phyloP scores from a whole-genome alignment of 2,888 invertebrate species.

The Hipparchia sbordonii region DNA sequence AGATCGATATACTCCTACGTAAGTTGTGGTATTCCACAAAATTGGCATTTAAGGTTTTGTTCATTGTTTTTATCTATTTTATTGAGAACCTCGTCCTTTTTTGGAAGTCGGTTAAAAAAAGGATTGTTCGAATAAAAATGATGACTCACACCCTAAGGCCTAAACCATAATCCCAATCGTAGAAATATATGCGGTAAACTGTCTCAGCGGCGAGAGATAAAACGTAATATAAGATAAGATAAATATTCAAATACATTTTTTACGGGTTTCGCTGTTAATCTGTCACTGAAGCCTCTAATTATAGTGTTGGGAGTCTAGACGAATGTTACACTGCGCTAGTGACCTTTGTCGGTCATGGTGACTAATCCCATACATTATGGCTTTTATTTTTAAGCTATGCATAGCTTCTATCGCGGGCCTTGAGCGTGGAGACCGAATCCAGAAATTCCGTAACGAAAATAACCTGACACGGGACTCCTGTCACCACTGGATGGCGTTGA shows the following conservation, averaged over 20 bases:
- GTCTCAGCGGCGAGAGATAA: background rate
- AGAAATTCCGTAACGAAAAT: too few relatives aligned
- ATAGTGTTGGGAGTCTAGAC: constrained; percentile 58
- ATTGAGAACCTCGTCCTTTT: too few relatives aligned
- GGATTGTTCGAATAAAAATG: background rate
- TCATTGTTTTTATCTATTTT: too few relatives aligned
- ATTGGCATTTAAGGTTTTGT: too few relatives aligned
- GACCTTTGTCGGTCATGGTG: constrained; percentile 63
- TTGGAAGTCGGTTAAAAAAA: background rate
- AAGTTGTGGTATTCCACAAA: too few relatives aligned
- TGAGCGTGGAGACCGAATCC: too few relatives aligned
- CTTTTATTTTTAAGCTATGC: too few relatives aligned
- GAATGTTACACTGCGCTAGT: constrained; percentile 47
- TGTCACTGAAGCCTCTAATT: constrained; percentile 72
- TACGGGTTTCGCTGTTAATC: constrained; percentile 46
- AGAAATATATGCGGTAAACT: background rate
- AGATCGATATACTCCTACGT: too few relatives aligned
- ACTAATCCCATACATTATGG: constrained; percentile 37
- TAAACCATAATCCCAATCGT: background rate
- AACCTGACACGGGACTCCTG: too few relatives aligned
- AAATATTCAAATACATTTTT: constrained; percentile 30
- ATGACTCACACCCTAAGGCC: background rate
- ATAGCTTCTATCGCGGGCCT: too few relatives aligned
- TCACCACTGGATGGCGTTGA: too few relatives aligned
- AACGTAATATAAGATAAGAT: constrained; percentile 15